Percentiles rank a stretch among this genome's conserved stretches.
These are phyloP conservation scores for Hypena proboscidalis DNA, from an alignment of 2,888 invertebrate species.

Conservation along the genomic window DNA sequence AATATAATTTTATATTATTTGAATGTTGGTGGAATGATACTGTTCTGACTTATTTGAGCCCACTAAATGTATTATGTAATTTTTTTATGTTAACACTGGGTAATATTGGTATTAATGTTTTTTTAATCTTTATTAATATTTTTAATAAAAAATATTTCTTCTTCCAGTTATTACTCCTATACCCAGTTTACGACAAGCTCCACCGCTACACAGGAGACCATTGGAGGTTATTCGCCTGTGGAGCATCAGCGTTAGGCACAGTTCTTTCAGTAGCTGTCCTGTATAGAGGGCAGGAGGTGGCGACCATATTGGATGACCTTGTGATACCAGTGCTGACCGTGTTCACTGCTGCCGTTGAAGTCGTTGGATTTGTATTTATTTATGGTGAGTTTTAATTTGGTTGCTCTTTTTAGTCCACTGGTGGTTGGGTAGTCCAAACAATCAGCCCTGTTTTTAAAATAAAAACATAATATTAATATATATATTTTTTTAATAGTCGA, in stretches of 20 bases:
- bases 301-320: constrained; percentile 67
- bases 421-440: too few species aligned
- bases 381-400: constrained; percentile 74
- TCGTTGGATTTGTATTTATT: constrained; percentile 76
- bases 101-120: background rate
- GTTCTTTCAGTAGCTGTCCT: constrained; percentile 70
- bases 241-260: constrained; percentile 72
- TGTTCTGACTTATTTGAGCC: too few species aligned
- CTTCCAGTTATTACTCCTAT: constrained; percentile 73
- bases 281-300: constrained; percentile 65
- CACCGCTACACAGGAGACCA: constrained; percentile 70
- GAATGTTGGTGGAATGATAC: too few species aligned
- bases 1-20: too few species aligned
- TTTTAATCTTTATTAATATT: too few species aligned
- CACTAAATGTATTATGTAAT: too few species aligned
- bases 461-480: too few species aligned
- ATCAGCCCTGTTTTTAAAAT: too few species aligned
- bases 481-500: too few species aligned
- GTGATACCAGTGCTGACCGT: constrained; percentile 68
- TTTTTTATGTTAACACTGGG: background rate
- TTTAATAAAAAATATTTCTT: background rate
- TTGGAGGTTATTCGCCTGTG: constrained; percentile 75
- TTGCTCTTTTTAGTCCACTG: too few species aligned
- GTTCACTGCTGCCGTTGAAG: constrained; percentile 68
- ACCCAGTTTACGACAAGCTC: constrained; percentile 75